A percentile compares a stretch with the other conserved stretches of the same genome.
phyloP scores from a whole-genome alignment of 2,888 invertebrate genomes.

The Eristalis arbustorum region DNA sequence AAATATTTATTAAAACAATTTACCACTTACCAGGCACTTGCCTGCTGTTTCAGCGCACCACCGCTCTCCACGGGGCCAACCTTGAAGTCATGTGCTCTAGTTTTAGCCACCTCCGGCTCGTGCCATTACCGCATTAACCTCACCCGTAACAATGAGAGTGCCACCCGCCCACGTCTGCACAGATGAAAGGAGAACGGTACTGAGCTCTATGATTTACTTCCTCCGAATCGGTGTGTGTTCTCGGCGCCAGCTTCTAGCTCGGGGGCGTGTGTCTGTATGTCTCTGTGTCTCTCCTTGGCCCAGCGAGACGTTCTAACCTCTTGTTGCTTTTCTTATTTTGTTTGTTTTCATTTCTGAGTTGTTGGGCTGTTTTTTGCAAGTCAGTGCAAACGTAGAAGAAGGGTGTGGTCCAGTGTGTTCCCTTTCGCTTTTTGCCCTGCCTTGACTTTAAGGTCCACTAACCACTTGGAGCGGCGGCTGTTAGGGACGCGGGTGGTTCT shows the following conservation, averaged over 20 bases:
- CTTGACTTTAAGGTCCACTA: not conserved
- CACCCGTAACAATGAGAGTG: conserved; percentile 30
- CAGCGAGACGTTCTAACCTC: conserved; percentile 45
- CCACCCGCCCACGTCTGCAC: conserved; percentile 48
- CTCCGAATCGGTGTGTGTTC: conserved; percentile 5
- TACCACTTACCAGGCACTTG: conserved; percentile 46
- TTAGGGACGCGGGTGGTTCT: conserved; percentile 4
- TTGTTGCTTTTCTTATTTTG: no score
- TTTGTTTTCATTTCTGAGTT: not conserved
- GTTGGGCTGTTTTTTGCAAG: not conserved
- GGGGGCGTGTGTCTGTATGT: not conserved
- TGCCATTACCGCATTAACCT: conserved; percentile 54
- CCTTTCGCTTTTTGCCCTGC: conserved; percentile 32
- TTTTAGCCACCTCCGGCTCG: conserved; percentile 63
- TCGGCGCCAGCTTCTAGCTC: conserved; percentile 40
- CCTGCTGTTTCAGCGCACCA: conserved; percentile 9
- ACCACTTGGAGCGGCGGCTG: not conserved
- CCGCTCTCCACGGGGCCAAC: conserved; percentile 19
- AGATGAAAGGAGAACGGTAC: conserved; percentile 49
- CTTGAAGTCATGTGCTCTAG: conserved; percentile 59
- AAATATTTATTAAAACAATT: conserved; percentile 61
- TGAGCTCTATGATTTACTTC: conserved; percentile 28
- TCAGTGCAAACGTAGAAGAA: conserved; percentile 1
- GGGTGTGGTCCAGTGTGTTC: conserved; percentile 45
- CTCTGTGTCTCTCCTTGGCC: conserved; percentile 27